A percentile compares a stretch with the other conserved stretches of the same genome.
These are phyloP conservation scores for Triplophysa tibetana DNA, from an alignment of 2,113 vertebrate genomes.

Conservation along the genomic window DNA sequence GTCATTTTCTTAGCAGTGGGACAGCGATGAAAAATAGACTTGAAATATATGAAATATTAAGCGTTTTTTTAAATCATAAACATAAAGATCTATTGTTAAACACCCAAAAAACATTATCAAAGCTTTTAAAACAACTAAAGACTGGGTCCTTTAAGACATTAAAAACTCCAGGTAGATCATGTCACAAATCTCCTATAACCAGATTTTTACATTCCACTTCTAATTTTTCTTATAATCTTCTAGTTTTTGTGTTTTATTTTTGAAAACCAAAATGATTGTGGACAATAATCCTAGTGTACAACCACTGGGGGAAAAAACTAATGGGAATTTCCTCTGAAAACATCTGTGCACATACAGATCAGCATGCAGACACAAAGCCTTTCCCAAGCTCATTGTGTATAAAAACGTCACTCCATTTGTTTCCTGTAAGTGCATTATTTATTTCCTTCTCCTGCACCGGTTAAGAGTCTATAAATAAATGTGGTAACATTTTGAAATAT, in stretches of 20 bases:
- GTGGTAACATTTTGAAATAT: constrained; percentile 22
- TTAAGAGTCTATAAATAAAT: constrained; percentile 46
- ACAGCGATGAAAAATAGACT: too few relatives aligned
- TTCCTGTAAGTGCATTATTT: constrained; percentile 54
- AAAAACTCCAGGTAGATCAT: too few relatives aligned
- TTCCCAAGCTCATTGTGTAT: constrained; percentile 17
- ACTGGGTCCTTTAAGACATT: too few relatives aligned
- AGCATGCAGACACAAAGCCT: constrained; percentile 1
- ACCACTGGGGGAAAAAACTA: background rate
- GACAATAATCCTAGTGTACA: background rate
- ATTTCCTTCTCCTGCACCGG: constrained; percentile 48
- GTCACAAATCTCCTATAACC: too few relatives aligned
- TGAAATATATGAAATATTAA: too few relatives aligned
- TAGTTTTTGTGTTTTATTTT: too few relatives aligned
- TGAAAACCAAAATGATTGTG: background rate
- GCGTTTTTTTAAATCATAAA: too few relatives aligned
- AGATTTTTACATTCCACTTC: background rate
- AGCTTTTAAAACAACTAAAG: too few relatives aligned
- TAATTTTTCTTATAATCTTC: too few relatives aligned
- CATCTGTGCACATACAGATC: constrained; percentile 14
- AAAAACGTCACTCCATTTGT: constrained; percentile 33
- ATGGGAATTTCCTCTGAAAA: constrained; percentile 25
- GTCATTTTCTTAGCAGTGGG: too few relatives aligned
- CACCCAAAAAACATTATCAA: too few relatives aligned
- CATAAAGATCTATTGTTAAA: too few relatives aligned